Conservation (phyloP, 2,888 invertebrate genomes). For the Galerucella nymphaeae region DNA sequence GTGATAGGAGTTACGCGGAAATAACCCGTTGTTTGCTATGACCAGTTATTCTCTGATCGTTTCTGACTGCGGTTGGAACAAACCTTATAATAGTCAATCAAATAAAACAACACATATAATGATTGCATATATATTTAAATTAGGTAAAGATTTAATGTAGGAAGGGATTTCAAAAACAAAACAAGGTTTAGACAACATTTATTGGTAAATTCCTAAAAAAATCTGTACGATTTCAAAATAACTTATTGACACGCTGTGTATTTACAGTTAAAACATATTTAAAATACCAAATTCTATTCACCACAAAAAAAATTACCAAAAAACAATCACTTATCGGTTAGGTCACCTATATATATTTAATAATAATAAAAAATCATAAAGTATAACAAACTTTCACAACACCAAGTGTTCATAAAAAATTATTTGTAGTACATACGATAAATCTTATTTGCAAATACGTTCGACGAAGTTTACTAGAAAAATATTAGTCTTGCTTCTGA, state of each 20-base stretch:
- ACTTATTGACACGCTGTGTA: neutral
- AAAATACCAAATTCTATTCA: neutral
- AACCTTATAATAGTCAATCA: too few relatives aligned
- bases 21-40: too few relatives aligned
- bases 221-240: neutral
- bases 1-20: too few relatives aligned
- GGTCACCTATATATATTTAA: conserved; percentile 7
- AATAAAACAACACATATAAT: too few relatives aligned
- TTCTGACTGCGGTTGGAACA: too few relatives aligned
- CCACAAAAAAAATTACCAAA: neutral
- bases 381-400: conserved; percentile 30
- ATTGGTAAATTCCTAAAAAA: neutral
- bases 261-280: neutral
- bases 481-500: conserved; percentile 92
- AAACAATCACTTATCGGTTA: neutral
- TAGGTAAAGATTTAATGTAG: too few relatives aligned
- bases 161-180: too few relatives aligned
- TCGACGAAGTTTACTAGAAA: conserved; percentile 72
- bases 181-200: neutral
- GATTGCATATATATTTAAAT: too few relatives aligned
- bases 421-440: conserved; percentile 17
- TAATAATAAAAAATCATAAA: conserved; percentile 17
- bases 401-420: conserved; percentile 29
- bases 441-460: conserved; percentile 5
- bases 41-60: too few relatives aligned